A percentile compares a stretch with the other conserved stretches of the same genome.
phyloP scores from a whole-genome alignment of 2,888 invertebrate genomes.

The Anagyrus pseudococci region DNA sequence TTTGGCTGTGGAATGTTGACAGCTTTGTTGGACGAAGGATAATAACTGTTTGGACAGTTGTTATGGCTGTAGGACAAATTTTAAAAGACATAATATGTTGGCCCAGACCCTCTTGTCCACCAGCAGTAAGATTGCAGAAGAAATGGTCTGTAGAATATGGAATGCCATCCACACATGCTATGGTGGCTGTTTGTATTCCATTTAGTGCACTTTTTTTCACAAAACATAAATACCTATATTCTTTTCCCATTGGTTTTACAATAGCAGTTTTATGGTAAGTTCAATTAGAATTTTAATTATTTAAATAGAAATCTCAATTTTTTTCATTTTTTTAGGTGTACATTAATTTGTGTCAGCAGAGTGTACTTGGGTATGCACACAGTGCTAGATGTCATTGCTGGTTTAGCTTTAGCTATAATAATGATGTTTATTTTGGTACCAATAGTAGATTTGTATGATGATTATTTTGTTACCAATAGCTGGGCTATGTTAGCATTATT shows the following conservation, averaged over 20 bases:
- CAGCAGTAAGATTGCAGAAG: constrained; percentile 81
- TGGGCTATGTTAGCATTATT: constrained; percentile 73
- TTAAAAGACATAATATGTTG: constrained; percentile 87
- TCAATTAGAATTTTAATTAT: background rate
- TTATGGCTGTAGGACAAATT: constrained; percentile 88
- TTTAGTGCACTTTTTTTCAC: constrained; percentile 84
- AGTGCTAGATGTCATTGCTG: constrained; percentile 84
- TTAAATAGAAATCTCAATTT: constrained; percentile 29
- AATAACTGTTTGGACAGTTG: constrained; percentile 80
- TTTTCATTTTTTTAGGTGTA: constrained; percentile 65
- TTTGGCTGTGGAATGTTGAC: constrained; percentile 95
- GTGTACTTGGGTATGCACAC: constrained; percentile 94
- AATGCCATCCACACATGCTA: constrained; percentile 95
- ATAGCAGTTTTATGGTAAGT: constrained; percentile 69
- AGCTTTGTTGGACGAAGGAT: constrained; percentile 84
- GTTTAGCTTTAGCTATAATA: constrained; percentile 71
- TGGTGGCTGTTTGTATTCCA: constrained; percentile 88
- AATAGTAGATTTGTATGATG: constrained; percentile 76
- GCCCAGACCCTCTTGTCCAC: constrained; percentile 84
- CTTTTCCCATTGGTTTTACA: constrained; percentile 66
- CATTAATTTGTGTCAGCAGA: constrained; percentile 82
- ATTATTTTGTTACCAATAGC: constrained; percentile 71
- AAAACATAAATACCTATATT: constrained; percentile 79
- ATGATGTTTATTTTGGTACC: constrained; percentile 79
- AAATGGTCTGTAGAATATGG: constrained; percentile 93